Conservation (phyloP, 2,888 invertebrate genomes). For the Saturnia pavonia region DNA sequence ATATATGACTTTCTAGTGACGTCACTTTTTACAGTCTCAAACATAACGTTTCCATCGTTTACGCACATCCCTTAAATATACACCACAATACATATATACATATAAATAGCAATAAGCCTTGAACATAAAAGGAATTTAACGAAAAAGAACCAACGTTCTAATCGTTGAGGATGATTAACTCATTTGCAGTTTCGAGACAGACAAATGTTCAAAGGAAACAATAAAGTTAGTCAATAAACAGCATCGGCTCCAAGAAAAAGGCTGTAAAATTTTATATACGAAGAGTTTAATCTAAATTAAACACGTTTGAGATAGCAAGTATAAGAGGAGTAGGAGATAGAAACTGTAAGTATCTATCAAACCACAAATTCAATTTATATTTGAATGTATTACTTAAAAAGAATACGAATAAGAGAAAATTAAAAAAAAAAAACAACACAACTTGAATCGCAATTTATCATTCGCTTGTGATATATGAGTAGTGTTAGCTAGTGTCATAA, state of each 20-base stretch:
- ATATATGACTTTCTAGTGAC: neutral
- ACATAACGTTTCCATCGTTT: neutral
- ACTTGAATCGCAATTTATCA: neutral
- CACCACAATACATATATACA: neutral
- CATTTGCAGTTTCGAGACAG: conserved; percentile 37
- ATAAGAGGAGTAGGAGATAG: no score
- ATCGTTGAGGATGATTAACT: conserved; percentile 16
- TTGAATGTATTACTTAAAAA: neutral
- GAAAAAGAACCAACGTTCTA: neutral
- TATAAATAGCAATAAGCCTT: neutral
- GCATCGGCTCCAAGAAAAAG: conserved; percentile 38
- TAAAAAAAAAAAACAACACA: neutral
- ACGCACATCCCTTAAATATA: neutral
- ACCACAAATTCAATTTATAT: neutral
- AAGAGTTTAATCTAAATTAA: conserved; percentile 31
- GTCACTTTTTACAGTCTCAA: neutral
- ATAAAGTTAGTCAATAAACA: conserved; percentile 45
- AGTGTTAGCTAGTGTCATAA: neutral
- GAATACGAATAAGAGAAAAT: no score
- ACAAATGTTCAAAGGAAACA: conserved; percentile 39
- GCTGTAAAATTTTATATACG: conserved; percentile 40
- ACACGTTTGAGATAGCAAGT: conserved; percentile 26
- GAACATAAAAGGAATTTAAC: neutral
- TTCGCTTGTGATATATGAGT: neutral
- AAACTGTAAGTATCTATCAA: neutral